These are phyloP conservation scores for Doryteuthis pealeii DNA, from an alignment of 1,140 invertebrate species.

Conservation along the genomic window DNA sequence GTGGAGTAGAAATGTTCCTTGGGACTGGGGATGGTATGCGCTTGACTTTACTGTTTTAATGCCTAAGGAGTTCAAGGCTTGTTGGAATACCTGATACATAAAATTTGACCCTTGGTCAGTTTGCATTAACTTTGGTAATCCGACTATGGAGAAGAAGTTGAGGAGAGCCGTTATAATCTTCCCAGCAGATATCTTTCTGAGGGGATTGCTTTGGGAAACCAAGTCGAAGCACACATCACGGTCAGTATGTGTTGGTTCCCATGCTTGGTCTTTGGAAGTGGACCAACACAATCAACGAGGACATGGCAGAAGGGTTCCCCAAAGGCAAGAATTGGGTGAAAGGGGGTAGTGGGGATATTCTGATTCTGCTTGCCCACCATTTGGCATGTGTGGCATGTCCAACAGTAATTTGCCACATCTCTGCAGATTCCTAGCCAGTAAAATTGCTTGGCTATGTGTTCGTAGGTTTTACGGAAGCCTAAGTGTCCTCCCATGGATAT, in stretches of 20 bases:
- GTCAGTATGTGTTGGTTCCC: constrained; percentile 31
- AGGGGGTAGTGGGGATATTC: constrained; percentile 13
- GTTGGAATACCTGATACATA: constrained; percentile 22
- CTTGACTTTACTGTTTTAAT: too few relatives aligned
- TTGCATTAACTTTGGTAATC: constrained; percentile 19
- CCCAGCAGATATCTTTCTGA: constrained; percentile 19
- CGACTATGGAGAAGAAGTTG: constrained; percentile 16
- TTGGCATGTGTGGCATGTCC: constrained; percentile 25
- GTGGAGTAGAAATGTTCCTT: background rate
- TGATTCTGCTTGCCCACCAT: constrained; percentile 26
- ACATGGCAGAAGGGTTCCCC: constrained; percentile 28
- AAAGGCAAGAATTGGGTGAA: constrained; percentile 21
- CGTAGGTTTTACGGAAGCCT: background rate
- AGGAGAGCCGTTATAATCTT: too few relatives aligned
- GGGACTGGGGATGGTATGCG: too few relatives aligned
- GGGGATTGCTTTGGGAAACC: constrained; percentile 31
- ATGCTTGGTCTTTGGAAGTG: constrained; percentile 25
- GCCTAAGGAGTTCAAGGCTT: too few relatives aligned
- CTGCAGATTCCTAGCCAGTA: constrained; percentile 6
- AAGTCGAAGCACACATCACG: too few relatives aligned
- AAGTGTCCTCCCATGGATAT: background rate
- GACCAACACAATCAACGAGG: constrained; percentile 27
- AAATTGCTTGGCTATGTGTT: background rate
- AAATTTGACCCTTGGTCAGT: too few relatives aligned
- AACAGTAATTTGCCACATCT: constrained; percentile 21